Evolutionary conservation across 2,113 vertebrate species (phyloP).

Genomic region (Corynorhinus townsendii): DNA sequence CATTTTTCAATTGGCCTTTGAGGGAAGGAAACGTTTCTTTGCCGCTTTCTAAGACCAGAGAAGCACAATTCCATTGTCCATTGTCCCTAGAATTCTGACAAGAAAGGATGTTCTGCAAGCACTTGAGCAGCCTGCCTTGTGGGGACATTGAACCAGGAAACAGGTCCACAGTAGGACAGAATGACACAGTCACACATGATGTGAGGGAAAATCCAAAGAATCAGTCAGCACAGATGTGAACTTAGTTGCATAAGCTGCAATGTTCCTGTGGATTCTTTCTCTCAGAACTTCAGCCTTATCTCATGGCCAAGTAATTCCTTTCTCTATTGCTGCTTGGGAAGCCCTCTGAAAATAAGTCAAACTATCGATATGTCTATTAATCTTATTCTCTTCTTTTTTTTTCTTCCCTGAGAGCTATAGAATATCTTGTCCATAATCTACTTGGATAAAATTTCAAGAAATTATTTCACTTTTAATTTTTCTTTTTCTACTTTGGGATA

Average conservation of each 20-base stretch:
- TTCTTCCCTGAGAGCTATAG: neutral
- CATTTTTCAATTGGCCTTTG: neutral
- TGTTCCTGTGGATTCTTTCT: neutral
- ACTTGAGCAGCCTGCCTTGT: neutral
- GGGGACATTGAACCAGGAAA: neutral
- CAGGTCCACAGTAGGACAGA: neutral
- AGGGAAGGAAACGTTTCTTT: neutral
- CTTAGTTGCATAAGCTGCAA: neutral
- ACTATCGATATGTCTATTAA: neutral
- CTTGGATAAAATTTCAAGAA: neutral
- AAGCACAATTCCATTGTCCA: neutral
- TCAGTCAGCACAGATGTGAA: neutral
- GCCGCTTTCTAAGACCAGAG: neutral
- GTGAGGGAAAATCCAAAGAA: neutral
- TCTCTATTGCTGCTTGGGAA: neutral
- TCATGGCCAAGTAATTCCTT: neutral
- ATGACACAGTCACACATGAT: neutral
- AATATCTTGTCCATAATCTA: neutral
- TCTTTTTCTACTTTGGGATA: neutral
- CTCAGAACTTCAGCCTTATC: neutral
- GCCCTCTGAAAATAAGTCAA: neutral
- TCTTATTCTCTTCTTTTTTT: neutral
- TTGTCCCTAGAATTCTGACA: neutral
- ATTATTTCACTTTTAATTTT: slow-evolving; percentile 4
- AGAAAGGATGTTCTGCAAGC: neutral